Base-by-base conservation (phyloP, 2,113 vertebrate species). In the Xenopus laevis region DNA sequence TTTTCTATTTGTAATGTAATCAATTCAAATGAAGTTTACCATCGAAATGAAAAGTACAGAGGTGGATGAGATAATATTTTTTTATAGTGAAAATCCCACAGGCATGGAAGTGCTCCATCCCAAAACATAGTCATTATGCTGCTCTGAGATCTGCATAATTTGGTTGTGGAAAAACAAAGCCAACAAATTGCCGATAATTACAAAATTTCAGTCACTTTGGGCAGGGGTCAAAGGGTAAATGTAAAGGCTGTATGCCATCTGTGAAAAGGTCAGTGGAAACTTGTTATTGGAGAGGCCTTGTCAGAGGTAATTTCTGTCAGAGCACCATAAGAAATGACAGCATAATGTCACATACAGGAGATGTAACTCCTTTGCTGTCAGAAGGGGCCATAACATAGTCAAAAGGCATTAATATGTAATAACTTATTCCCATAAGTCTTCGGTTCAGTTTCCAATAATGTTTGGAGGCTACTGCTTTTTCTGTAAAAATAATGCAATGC, bases 181-280 rank as follows among this genome's bases (percentile, higher is more conserved):
- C n/a, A 64, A 61, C 59, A 59, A 77, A 77, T 77, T 77, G 67
- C 66, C 8, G 15, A 77, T 77, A 77, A 77, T 77, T 77, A 60
- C 67, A 11, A 77, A 70, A 77, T 77, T 69, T 77, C 74, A 77
- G 74, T 67, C 74, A 77, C 67, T 70, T 77, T 77, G 74, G 66
- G 59, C 66, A 45, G 60, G 33, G 74, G 74, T 77, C 67, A 55
- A 18, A 63, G 50, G 59, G 74, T 67, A 64, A 70, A 77, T 77
- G 66, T 77, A 70, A 70, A 30, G 50, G 47, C 66, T 69, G 74
- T 13, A 20, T 44, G 59, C 73, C 66, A 77, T 69, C 74, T 77
- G 74, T 50, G 74, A 70, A 57, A 16, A 21, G 74, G 74, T 77
- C 74, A 77, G 74, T 13, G 10, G 30, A 57, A 64, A 63, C 74